Evolutionary conservation across 2,888 invertebrate genomes (phyloP), one percentile per base, ranked within the genome.

Genomic region (Rutpela maculata): DNA sequence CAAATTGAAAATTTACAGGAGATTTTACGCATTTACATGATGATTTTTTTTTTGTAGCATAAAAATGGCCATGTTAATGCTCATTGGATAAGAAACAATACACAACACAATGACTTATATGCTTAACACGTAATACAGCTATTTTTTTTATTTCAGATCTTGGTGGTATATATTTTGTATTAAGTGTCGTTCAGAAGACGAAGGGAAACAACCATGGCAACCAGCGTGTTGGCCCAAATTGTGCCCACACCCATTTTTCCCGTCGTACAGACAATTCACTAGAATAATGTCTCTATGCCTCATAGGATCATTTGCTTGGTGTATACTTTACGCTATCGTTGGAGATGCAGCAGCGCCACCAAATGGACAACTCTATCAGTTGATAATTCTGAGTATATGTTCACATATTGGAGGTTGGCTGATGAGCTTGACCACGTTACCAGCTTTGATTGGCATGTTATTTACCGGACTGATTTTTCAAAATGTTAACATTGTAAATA

Each of bases 371-470:
- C 91, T 97, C 11, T 96, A 96, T 86, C 94, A 93, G 79, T 90
- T 97, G 17, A 95, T 95, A 0, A 91, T 93, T 0, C 91, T 97
- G 2, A 93, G 94, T 63, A 93, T 96, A 81, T 93, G 93, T 10
- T 95, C 96, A 0, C 93, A 96, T 89, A 94, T 96, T 84, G 96
- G 95, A 12, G 97, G 97, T 70, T 96, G 95, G 93, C 87, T 96
- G 22, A 92, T 96, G 89, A 93, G 94, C 79, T 90, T 96, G 80
- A 93, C 96, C 22, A 95, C 95, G 11, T 90, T 97, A 75, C 97
- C 97, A 0, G 94, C 95, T 1, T 92, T 97, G n/a, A 95, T 97
- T 83, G 97, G 97, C 69, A 97, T 97, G 96, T 92, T 97, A 18
- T 89, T 96, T 82, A 94, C 95, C 65, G 97, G 97, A 82, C 93